phyloP scores from a whole-genome alignment of 2,888 invertebrate genomes.

The Alentia gelatinosa region DNA sequence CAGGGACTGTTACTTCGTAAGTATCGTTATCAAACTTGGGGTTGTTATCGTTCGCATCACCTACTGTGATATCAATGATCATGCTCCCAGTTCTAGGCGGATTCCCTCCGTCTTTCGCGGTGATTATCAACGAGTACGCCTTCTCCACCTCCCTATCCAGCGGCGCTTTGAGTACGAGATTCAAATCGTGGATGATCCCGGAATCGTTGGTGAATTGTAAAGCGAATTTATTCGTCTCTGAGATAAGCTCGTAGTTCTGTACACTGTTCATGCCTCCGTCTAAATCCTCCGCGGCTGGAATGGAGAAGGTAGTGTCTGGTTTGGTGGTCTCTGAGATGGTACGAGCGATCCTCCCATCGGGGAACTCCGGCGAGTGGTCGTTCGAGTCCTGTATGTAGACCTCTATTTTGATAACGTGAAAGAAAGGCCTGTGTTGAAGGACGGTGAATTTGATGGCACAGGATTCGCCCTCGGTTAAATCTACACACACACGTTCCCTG shows the following conservation, averaged over 20 bases:
- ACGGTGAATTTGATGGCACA: constrained; percentile 60
- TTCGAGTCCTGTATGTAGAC: constrained; percentile 12
- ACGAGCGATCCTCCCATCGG: constrained; percentile 48
- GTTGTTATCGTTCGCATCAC: constrained; percentile 55
- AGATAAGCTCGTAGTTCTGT: constrained; percentile 8
- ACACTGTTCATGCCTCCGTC: constrained; percentile 55
- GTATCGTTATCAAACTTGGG: constrained; percentile 54
- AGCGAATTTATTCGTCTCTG: constrained; percentile 21
- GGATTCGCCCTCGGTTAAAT: constrained; percentile 63
- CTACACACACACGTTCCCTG: constrained; percentile 59
- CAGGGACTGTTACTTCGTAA: constrained; percentile 42
- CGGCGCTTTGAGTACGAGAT: constrained; percentile 23
- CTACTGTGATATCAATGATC: constrained; percentile 48
- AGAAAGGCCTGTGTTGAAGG: constrained; percentile 22
- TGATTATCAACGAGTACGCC: neutral
- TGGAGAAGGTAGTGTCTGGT: constrained; percentile 58
- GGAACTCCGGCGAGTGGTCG: constrained; percentile 38
- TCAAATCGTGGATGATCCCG: neutral
- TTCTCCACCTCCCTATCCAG: constrained; percentile 43
- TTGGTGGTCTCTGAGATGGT: constrained; percentile 61
- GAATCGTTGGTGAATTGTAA: constrained; percentile 28
- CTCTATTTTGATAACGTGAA: constrained; percentile 42
- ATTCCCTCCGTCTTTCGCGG: constrained; percentile 35
- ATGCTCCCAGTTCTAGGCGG: constrained; percentile 33
- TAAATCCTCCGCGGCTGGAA: constrained; percentile 62